Conservation (phyloP, 2,113 vertebrate species). For the Tetrao urogallus region DNA sequence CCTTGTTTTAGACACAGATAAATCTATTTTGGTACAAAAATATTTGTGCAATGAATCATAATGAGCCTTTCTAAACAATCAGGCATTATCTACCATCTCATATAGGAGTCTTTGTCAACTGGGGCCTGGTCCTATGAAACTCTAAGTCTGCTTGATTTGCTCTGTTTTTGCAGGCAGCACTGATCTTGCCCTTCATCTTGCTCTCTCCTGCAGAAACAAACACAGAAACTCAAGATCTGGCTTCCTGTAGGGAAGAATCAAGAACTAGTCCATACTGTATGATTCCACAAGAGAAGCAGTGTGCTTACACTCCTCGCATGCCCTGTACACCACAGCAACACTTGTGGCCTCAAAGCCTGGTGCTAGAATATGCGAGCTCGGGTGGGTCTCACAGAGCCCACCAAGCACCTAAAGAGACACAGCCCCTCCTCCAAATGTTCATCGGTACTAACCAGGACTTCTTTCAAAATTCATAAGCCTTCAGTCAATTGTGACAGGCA, state of each 20-base stretch:
- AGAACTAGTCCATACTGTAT: conserved; percentile 27
- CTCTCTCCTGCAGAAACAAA: conserved; percentile 52
- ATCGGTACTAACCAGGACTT: neutral
- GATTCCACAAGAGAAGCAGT: neutral
- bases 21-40: conserved; percentile 28
- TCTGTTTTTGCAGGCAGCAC: conserved; percentile 35
- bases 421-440: neutral
- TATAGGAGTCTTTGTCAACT: neutral
- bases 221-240: conserved; percentile 34
- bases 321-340: neutral
- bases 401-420: neutral
- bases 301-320: neutral
- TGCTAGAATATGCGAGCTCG: neutral
- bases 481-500: neutral
- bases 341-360: neutral
- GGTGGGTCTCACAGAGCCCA: neutral
- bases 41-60: conserved; percentile 1
- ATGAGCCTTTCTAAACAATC: conserved; percentile 14
- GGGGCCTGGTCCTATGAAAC: neutral
- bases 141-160: neutral
- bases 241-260: conserved; percentile 32
- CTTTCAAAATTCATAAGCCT: neutral
- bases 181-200: conserved; percentile 31
- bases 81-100: conserved; percentile 32
- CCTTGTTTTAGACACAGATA: conserved; percentile 2